phyloP scores from a whole-genome alignment of 2,113 vertebrate genomes.

The Microcebus jonahi region DNA sequence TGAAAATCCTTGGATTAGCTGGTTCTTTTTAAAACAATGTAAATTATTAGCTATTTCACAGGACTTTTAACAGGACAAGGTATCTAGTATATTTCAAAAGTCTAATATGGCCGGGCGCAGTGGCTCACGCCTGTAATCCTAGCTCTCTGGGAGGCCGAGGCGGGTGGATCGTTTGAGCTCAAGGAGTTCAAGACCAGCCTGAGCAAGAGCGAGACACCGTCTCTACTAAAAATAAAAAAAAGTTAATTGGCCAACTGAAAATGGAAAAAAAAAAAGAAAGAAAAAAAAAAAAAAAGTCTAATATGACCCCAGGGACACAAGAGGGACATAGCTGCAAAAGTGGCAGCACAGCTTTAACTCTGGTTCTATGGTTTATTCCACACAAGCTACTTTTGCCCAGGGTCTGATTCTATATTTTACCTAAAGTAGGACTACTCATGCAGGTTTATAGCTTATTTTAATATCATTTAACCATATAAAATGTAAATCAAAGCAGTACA shows the following conservation, averaged over 20 bases:
- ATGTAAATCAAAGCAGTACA: not conserved
- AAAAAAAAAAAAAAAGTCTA: not conserved
- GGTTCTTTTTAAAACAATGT: constrained; percentile 27
- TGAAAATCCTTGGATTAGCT: constrained; percentile 22
- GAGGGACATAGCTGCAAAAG: not conserved
- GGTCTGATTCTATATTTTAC: not conserved
- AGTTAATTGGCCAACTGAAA: too few species aligned
- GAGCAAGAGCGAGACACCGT: too few species aligned
- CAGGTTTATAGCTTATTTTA: constrained; percentile 49
- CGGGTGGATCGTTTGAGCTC: too few species aligned
- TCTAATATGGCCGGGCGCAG: not conserved
- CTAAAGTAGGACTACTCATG: not conserved
- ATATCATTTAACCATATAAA: constrained; percentile 22
- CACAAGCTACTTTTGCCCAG: not conserved
- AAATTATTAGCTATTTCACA: constrained; percentile 1
- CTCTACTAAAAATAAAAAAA: too few species aligned
- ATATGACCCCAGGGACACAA: not conserved
- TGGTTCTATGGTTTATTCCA: not conserved
- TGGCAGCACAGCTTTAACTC: not conserved
- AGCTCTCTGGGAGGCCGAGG: too few species aligned
- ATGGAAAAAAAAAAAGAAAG: too few species aligned
- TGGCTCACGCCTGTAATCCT: too few species aligned
- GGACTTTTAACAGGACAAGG: not conserved
- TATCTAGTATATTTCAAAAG: not conserved
- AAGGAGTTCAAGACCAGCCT: too few species aligned